Evolutionary conservation across 2,113 vertebrate species (phyloP).

Genomic region (Brienomyrus longianalis): DNA sequence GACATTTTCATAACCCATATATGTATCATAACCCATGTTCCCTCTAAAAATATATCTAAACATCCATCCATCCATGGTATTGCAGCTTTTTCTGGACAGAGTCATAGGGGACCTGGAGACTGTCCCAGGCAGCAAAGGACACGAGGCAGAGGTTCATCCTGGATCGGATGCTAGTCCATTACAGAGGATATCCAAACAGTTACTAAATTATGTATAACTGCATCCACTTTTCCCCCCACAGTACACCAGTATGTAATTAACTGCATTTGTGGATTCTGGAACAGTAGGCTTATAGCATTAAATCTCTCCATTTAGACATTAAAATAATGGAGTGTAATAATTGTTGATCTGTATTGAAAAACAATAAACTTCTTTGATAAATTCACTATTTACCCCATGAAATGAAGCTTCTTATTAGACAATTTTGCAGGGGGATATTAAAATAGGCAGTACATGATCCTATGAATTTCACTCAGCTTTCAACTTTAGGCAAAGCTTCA

Average conservation of each 20-base stretch:
- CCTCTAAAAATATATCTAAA: neutral
- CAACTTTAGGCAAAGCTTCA: neutral
- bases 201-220: neutral
- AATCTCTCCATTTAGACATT: slow-evolving; percentile 4
- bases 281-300: neutral
- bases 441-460: neutral
- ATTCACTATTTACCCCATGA: neutral
- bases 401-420: neutral
- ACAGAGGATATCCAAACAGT: neutral
- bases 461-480: neutral
- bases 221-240: neutral
- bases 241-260: neutral
- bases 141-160: neutral
- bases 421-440: neutral
- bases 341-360: neutral
- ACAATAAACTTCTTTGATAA: neutral
- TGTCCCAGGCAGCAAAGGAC: neutral
- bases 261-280: neutral
- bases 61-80: neutral
- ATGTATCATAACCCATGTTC: neutral
- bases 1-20: neutral
- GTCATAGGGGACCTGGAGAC: neutral
- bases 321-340: neutral
- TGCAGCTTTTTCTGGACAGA: neutral
- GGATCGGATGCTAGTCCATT: neutral